Evolutionary conservation across 2,797 vertebrate genomes (phyloP).

Genomic region (Aplochiton taeniatus): DNA sequence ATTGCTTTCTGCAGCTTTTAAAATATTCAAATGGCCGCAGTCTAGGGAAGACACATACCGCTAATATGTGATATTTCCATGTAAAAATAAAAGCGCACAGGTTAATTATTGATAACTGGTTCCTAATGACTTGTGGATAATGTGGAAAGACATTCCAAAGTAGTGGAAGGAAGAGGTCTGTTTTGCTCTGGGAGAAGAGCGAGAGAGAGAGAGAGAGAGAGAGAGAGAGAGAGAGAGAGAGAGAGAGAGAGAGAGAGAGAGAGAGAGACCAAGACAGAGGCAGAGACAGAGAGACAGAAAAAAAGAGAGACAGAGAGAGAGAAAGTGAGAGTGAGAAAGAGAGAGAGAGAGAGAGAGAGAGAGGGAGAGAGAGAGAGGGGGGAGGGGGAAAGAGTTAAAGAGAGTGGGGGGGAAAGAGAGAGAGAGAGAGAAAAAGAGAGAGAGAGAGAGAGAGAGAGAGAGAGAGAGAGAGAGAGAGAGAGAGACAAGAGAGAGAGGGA

Average conservation of each 20-base stretch:
- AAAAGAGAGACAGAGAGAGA: not conserved
- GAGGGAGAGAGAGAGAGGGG: not conserved
- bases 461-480: too few species aligned
- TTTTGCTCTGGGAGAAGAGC: not conserved
- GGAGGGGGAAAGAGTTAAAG: too few species aligned
- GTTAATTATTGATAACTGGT: constrained; percentile 54
- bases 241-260: not conserved
- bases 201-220: not conserved
- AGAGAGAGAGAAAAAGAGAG: not conserved
- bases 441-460: not conserved
- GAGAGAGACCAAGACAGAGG: not conserved
- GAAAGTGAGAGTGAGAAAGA: too few species aligned
- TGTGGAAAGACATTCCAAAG: constrained; percentile 10
- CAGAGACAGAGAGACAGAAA: not conserved
- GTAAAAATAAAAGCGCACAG: constrained; percentile 42
- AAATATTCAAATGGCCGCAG: constrained; percentile 57
- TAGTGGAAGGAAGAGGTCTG: not conserved
- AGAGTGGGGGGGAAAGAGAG: too few species aligned
- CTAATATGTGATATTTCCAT: constrained; percentile 59
- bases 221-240: not conserved
- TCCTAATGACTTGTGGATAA: constrained; percentile 43
- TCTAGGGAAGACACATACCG: constrained; percentile 40
- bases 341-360: not conserved
- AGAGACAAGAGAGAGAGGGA: too few species aligned
- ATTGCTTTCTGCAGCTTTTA: constrained; percentile 42